Percentiles rank a stretch among this genome's conserved stretches.
phyloP scores from a whole-genome alignment of 2,888 invertebrate genomes.

The Diadromus collaris region DNA sequence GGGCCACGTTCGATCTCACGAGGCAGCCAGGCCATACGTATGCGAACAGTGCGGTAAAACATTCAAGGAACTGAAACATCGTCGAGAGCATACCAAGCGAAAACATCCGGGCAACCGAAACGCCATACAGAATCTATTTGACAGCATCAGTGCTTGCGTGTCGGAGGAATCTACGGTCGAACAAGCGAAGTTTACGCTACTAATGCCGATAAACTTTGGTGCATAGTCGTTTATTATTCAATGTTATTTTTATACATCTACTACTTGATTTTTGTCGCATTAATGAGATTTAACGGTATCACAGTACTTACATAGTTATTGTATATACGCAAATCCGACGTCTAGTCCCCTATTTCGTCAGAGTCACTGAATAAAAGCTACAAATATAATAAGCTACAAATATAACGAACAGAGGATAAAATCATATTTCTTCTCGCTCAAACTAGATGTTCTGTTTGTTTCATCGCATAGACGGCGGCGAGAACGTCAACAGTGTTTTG shows the following conservation, averaged over 20 bases:
- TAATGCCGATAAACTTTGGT: conserved; percentile 77
- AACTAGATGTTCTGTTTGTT: background rate
- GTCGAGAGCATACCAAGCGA: conserved; percentile 77
- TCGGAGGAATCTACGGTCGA: conserved; percentile 74
- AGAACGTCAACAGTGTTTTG: conserved; percentile 11
- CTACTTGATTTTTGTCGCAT: conserved; percentile 19
- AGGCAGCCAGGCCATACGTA: conserved; percentile 77
- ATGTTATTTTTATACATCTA: conserved; percentile 36
- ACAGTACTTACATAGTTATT: conserved; percentile 1
- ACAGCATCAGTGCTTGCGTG: conserved; percentile 75
- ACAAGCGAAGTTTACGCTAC: conserved; percentile 75
- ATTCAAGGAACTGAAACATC: conserved; percentile 78
- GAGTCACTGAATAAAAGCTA: conserved; percentile 30
- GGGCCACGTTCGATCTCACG: conserved; percentile 78
- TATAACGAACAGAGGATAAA: background rate
- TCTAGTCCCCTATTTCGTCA: conserved; percentile 31
- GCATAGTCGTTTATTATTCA: conserved; percentile 60
- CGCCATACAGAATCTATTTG: conserved; percentile 75
- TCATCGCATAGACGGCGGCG: conserved; percentile 9
- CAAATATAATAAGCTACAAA: conserved; percentile 10
- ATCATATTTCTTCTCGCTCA: too few species aligned
- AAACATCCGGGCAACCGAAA: conserved; percentile 75
- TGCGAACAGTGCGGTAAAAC: conserved; percentile 78
- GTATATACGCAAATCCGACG: conserved; percentile 16
- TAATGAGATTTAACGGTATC: too few species aligned